phyloP scores from a whole-genome alignment of 2,888 invertebrate species.

The Acleris laterana region DNA sequence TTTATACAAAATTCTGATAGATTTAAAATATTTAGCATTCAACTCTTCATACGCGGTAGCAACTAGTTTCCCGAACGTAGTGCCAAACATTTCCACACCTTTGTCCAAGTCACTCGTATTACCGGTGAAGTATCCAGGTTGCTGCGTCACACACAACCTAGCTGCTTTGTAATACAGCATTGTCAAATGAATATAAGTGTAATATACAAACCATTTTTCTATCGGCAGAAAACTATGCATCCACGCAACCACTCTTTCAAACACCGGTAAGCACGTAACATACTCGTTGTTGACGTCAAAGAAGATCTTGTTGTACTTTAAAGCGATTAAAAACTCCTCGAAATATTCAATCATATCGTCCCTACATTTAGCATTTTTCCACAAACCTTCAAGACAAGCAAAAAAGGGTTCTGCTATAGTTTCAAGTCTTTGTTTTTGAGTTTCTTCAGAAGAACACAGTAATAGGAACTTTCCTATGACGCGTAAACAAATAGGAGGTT shows the following conservation, averaged over 20 bases:
- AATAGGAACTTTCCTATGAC: constrained; percentile 15
- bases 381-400: neutral
- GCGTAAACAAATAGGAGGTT: neutral
- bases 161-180: constrained; percentile 22
- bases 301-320: constrained; percentile 26
- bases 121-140: constrained; percentile 3
- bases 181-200: constrained; percentile 13
- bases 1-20: constrained; percentile 14
- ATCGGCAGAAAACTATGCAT: constrained; percentile 14
- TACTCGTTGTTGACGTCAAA: constrained; percentile 9
- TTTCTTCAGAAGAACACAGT: constrained; percentile 16
- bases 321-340: constrained; percentile 4
- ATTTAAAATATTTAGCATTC: constrained; percentile 9
- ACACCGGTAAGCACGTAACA: constrained; percentile 20
- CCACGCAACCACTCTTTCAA: constrained; percentile 19
- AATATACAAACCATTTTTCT: constrained; percentile 19
- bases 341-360: neutral
- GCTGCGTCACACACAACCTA: constrained; percentile 4
- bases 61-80: constrained; percentile 13
- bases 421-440: constrained; percentile 7
- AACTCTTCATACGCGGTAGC: constrained; percentile 18
- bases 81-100: constrained; percentile 27
- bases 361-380: constrained; percentile 1
- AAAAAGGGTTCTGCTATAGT: constrained; percentile 12
- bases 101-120: constrained; percentile 11